These are phyloP conservation scores for Megalops cyprinoides DNA, from an alignment of 2,797 vertebrate species.

Conservation along the genomic window DNA sequence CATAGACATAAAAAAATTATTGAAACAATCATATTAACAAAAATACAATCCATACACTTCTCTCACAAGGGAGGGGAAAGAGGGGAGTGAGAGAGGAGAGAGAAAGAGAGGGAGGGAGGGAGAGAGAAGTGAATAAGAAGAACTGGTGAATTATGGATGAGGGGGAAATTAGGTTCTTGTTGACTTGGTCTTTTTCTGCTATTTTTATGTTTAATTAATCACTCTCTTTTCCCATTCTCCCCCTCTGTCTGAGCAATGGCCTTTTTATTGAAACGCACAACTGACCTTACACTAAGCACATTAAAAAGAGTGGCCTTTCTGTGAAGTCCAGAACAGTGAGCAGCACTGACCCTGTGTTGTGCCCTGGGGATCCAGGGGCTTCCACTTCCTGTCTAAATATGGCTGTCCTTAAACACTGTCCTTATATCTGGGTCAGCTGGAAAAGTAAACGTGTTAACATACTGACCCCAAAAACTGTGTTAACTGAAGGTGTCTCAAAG, in stretches of 20 bases:
- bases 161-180: slow-evolving; percentile 39
- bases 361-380: background rate
- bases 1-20: background rate
- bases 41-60: background rate
- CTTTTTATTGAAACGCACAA: slow-evolving; percentile 26
- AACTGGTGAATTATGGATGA: slow-evolving; percentile 37
- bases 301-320: background rate
- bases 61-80: background rate
- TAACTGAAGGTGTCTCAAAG: slow-evolving; percentile 7
- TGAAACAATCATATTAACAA: background rate
- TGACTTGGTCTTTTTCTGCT: slow-evolving; percentile 33
- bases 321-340: background rate
- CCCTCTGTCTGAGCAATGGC: slow-evolving; percentile 29
- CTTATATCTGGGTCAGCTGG: too few relatives aligned
- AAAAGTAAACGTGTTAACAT: too few relatives aligned
- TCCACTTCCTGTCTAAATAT: background rate
- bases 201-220: slow-evolving; percentile 37
- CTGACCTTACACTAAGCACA: background rate
- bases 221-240: slow-evolving; percentile 19
- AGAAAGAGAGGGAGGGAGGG: background rate
- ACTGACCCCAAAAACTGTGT: too few relatives aligned
- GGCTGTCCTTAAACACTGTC: background rate
- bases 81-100: background rate
- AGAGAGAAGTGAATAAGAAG: background rate
- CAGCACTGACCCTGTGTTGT: too few relatives aligned